Evolutionary conservation across 2,888 invertebrate genomes (phyloP).

Genomic region (Galeruca laticollis): DNA sequence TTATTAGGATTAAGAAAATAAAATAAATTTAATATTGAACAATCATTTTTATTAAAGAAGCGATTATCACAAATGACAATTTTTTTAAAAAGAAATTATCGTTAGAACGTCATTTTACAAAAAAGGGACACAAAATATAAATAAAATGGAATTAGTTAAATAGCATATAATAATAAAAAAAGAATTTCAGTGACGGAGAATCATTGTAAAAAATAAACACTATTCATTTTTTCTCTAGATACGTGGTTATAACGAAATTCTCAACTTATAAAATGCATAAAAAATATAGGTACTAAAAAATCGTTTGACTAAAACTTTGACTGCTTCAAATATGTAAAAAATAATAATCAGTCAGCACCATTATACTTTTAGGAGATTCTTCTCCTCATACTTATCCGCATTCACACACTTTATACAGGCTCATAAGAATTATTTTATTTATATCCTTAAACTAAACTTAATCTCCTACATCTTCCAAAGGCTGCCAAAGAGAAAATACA

Average conservation of each 20-base stretch:
- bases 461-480: slow-evolving; percentile 65
- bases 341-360: slow-evolving; percentile 66
- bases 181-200: slow-evolving; percentile 18
- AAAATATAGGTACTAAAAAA: slow-evolving; percentile 53
- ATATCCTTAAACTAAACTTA: slow-evolving; percentile 56
- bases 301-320: slow-evolving; percentile 65
- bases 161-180: slow-evolving; percentile 11
- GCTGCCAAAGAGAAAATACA: slow-evolving; percentile 56
- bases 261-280: slow-evolving; percentile 57
- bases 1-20: not conserved
- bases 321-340: slow-evolving; percentile 58
- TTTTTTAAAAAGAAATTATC: slow-evolving; percentile 61
- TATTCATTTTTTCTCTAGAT: slow-evolving; percentile 44
- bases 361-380: slow-evolving; percentile 53
- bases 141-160: slow-evolving; percentile 56
- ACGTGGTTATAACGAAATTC: slow-evolving; percentile 53
- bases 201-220: slow-evolving; percentile 41
- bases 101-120: slow-evolving; percentile 61
- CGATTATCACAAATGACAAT: slow-evolving; percentile 69
- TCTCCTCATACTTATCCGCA: slow-evolving; percentile 59
- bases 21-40: slow-evolving; percentile 58
- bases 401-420: slow-evolving; percentile 66
- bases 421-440: slow-evolving; percentile 61
- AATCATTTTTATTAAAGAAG: slow-evolving; percentile 67
- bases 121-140: slow-evolving; percentile 56